Conservation (phyloP, 2,888 invertebrate species). For the Yponomeuta evonymella region DNA sequence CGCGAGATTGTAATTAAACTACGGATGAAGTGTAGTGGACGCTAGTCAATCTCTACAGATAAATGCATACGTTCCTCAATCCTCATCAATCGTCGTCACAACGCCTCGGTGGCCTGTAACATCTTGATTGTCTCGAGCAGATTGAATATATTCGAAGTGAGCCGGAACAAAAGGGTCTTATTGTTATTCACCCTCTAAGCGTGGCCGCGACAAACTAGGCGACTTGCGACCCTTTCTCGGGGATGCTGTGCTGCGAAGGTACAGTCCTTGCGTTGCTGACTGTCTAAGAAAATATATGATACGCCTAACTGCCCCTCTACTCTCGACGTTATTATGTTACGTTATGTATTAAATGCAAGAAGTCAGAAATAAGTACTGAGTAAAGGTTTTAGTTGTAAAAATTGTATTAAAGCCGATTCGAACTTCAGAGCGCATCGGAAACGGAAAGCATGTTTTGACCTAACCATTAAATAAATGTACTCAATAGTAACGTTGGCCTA, state of each 20-base stretch:
- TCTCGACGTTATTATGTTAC: too few species aligned
- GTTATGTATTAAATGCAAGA: too few species aligned
- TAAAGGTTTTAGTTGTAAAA: too few species aligned
- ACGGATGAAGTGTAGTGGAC: too few species aligned
- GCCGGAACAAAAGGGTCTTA: slow-evolving; percentile 64
- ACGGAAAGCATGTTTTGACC: too few species aligned
- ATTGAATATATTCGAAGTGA: slow-evolving; percentile 61
- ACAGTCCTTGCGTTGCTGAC: not conserved
- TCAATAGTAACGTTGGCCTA: too few species aligned
- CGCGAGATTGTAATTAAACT: too few species aligned
- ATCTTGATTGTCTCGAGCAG: slow-evolving; percentile 45
- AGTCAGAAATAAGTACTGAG: too few species aligned
- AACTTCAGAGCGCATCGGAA: too few species aligned
- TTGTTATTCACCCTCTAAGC: slow-evolving; percentile 68
- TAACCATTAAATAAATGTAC: too few species aligned
- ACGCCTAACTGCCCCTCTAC: too few species aligned
- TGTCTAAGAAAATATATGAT: not conserved
- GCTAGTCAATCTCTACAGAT: not conserved
- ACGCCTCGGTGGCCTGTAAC: not conserved
- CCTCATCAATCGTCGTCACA: slow-evolving; percentile 3
- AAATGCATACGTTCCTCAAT: not conserved
- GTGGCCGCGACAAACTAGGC: slow-evolving; percentile 54
- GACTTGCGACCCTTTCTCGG: slow-evolving; percentile 21
- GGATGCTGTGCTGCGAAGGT: not conserved
- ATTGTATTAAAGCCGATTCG: too few species aligned